Conservation (phyloP, 2,888 invertebrate genomes). For the Stegophylla sp. region DNA sequence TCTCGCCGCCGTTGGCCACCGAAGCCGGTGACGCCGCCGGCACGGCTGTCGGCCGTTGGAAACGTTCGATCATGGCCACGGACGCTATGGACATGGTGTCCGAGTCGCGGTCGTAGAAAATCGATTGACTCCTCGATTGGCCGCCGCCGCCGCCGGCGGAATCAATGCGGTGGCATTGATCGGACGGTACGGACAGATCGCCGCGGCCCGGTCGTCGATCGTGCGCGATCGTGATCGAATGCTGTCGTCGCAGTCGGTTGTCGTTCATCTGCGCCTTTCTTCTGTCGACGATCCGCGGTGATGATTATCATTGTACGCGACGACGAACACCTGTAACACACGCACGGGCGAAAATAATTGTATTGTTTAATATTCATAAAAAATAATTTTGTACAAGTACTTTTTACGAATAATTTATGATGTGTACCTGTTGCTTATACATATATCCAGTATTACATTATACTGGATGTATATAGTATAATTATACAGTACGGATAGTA, state of each 20-base stretch:
- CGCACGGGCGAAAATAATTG: too few relatives aligned
- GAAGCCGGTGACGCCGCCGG: background rate
- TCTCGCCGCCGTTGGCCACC: constrained; percentile 1
- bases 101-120: background rate
- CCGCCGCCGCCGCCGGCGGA: background rate
- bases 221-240: constrained; percentile 6
- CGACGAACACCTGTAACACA: constrained; percentile 25
- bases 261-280: constrained; percentile 35
- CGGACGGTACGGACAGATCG: background rate
- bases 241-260: constrained; percentile 31
- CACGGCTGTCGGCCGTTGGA: background rate
- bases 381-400: too few relatives aligned
- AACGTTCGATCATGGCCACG: constrained; percentile 32
- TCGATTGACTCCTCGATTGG: background rate
- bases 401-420: too few relatives aligned
- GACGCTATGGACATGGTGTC: constrained; percentile 18
- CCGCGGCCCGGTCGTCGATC: constrained; percentile 3
- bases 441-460: too few relatives aligned
- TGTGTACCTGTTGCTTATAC: too few relatives aligned
- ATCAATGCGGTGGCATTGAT: constrained; percentile 33
- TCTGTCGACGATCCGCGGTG: background rate
- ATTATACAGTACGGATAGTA: too few relatives aligned
- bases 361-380: too few relatives aligned
- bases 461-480: too few relatives aligned
- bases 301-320: constrained; percentile 36